A percentile compares a stretch with the other conserved stretches of the same genome.
Evolutionary conservation across 2,113 vertebrate genomes (phyloP).

Genomic region (Pleuronectes platessa): DNA sequence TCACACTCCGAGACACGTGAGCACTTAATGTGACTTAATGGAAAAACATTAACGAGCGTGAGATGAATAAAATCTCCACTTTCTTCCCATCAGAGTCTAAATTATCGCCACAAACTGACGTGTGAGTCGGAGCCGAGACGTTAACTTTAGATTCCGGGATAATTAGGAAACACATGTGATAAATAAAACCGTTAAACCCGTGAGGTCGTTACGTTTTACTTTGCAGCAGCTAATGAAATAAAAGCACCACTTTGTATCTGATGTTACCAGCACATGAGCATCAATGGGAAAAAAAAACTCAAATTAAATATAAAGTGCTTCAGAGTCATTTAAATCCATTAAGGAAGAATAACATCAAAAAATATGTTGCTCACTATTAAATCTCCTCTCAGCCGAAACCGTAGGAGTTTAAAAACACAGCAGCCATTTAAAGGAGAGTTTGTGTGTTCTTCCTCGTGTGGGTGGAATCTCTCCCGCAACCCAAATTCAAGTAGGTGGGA

Average conservation of each 20-base stretch:
- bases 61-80: too few species aligned
- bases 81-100: conserved; percentile 5
- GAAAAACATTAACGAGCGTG: too few species aligned
- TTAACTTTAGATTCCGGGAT: neutral
- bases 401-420: neutral
- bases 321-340: too few species aligned
- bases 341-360: too few species aligned
- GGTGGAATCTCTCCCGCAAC: conserved; percentile 12
- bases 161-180: neutral
- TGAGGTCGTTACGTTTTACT: too few species aligned
- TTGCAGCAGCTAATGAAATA: too few species aligned
- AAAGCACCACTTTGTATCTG: too few species aligned
- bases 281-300: too few species aligned
- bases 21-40: neutral
- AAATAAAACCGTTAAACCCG: neutral
- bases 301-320: too few species aligned
- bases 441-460: neutral
- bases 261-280: too few species aligned
- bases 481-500: neutral
- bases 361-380: too few species aligned
- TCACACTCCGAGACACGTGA: neutral
- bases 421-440: neutral
- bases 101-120: neutral
- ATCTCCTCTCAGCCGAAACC: neutral
- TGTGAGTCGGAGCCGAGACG: too few species aligned